phyloP scores from a whole-genome alignment of 2,113 vertebrate genomes.

The Pica pica region DNA sequence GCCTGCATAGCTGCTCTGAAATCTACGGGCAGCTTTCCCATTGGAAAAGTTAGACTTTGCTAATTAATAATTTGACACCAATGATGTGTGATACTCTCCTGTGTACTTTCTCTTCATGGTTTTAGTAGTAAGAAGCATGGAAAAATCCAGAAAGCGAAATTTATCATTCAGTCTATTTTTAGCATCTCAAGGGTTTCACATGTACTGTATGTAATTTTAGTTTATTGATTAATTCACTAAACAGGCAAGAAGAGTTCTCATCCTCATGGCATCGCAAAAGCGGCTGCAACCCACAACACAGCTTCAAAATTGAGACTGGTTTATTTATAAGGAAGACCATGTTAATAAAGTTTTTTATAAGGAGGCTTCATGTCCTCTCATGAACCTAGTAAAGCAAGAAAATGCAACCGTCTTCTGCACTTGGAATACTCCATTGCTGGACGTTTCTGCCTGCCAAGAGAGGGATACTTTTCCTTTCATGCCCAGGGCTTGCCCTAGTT shows the following conservation, averaged over 20 bases:
- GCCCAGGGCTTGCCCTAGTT: not conserved
- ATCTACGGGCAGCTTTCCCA: not conserved
- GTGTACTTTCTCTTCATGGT: not conserved
- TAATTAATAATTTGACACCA: not conserved
- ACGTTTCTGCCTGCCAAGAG: not conserved
- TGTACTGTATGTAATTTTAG: not conserved
- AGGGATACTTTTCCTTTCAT: not conserved
- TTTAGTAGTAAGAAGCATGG: not conserved
- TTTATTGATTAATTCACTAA: not conserved
- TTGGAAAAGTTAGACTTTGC: not conserved
- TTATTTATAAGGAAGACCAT: not conserved
- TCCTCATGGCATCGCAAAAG: not conserved
- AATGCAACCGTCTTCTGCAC: not conserved
- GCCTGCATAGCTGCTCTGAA: not conserved
- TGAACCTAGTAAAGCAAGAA: not conserved
- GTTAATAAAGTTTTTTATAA: not conserved
- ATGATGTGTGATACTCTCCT: not conserved
- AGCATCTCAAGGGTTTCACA: not conserved
- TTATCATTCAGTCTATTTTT: not conserved
- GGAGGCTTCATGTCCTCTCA: not conserved
- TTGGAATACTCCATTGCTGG: not conserved
- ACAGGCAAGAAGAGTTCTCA: not conserved
- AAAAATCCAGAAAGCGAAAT: not conserved
- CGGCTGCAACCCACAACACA: not conserved
- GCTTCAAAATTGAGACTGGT: not conserved